Evolutionary conservation across 2,797 vertebrate species (phyloP).

Genomic region (Chaenodraco wilsoni): DNA sequence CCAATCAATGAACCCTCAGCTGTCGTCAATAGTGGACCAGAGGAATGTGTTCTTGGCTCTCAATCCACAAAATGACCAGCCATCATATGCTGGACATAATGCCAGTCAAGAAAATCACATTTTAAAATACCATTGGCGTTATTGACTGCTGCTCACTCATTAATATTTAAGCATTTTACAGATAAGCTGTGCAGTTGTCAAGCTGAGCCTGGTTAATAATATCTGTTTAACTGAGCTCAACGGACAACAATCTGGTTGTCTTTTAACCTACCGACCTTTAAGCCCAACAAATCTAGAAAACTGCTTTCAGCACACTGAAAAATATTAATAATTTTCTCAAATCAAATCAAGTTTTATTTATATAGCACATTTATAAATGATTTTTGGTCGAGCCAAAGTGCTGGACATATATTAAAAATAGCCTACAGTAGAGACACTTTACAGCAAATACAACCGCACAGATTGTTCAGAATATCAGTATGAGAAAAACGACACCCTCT

Average conservation of each 20-base stretch:
- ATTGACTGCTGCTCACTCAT: slow-evolving; percentile 8
- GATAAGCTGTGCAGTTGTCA: slow-evolving; percentile 5
- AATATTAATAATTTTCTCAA: neutral
- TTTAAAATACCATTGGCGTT: slow-evolving; percentile 4
- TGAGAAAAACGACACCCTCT: no score
- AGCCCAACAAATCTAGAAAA: neutral
- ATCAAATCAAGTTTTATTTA: no score
- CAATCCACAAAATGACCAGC: neutral
- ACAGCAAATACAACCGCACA: no score
- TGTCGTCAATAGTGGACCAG: neutral
- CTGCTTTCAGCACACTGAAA: neutral
- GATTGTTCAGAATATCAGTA: no score
- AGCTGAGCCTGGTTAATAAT: neutral
- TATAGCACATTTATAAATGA: no score
- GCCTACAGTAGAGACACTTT: no score
- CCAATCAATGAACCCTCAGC: slow-evolving; percentile 31
- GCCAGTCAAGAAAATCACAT: no score
- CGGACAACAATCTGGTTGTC: neutral
- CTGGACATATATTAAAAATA: no score
- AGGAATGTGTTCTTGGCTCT: slow-evolving; percentile 9
- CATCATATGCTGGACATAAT: neutral
- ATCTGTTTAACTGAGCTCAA: neutral
- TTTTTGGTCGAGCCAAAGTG: no score
- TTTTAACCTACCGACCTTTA: neutral
- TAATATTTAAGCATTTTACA: slow-evolving; percentile 30